Evolutionary conservation across 2,888 invertebrate genomes (phyloP).

Genomic region (Drosophila vallismaia): DNA sequence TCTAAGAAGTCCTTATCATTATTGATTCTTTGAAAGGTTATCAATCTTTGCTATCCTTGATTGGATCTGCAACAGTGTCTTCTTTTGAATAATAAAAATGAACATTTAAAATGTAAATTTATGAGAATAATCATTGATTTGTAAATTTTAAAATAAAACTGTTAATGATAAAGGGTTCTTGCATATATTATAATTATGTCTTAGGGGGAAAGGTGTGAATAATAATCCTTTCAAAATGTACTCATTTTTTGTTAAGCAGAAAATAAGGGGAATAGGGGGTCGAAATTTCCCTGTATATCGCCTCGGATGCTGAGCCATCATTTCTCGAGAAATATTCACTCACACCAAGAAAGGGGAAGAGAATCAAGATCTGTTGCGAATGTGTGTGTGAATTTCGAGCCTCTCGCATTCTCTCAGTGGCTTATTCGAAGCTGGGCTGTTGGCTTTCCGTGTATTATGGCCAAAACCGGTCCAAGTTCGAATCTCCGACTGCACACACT

Average conservation of each 20-base stretch:
- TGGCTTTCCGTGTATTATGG: constrained; percentile 22
- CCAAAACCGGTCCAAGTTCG: constrained; percentile 36
- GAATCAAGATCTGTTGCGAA: not conserved
- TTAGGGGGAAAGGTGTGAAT: no score
- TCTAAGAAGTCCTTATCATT: no score
- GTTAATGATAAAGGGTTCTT: no score
- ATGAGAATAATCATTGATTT: no score
- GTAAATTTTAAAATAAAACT: no score
- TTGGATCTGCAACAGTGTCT: no score
- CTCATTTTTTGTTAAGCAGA: not conserved
- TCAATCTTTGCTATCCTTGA: no score
- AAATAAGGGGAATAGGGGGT: constrained; percentile 7
- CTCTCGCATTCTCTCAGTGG: constrained; percentile 5
- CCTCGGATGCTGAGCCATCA: constrained; percentile 28
- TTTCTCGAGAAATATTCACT: constrained; percentile 20
- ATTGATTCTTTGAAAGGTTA: no score
- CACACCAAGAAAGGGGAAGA: not conserved
- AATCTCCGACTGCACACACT: constrained; percentile 32
- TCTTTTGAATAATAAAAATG: no score
- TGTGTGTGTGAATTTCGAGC: not conserved
- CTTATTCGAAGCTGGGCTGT: constrained; percentile 1
- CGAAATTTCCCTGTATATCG: constrained; percentile 8
- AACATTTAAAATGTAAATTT: no score
- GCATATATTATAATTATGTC: no score
- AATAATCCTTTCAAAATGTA: no score